phyloP scores from a whole-genome alignment of 2,797 vertebrate genomes.

The Pangasius macronema region DNA sequence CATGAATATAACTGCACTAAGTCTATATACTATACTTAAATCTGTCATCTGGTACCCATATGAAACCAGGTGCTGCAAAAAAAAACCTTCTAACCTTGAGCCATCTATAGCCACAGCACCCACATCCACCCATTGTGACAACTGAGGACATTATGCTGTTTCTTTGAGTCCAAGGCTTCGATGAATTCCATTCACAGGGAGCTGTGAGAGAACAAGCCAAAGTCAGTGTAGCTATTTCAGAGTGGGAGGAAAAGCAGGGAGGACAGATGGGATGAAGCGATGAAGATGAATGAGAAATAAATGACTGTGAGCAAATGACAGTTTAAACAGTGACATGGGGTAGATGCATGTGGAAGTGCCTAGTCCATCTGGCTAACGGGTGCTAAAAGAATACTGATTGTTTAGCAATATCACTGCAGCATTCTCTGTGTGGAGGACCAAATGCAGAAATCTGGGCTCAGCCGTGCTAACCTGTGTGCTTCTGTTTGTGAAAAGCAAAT shows the following conservation, averaged over 20 bases:
- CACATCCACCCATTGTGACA: conserved; percentile 14
- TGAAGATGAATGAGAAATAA: conserved; percentile 39
- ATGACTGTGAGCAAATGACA: conserved; percentile 43
- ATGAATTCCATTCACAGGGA: conserved; percentile 21
- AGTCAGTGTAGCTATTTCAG: conserved; percentile 27
- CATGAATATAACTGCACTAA: conserved; percentile 1
- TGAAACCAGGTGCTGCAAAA: conserved; percentile 16
- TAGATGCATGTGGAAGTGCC: conserved; percentile 31
- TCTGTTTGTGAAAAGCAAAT: conserved; percentile 39
- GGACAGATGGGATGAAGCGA: conserved; percentile 42
- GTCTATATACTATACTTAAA: not conserved
- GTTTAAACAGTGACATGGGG: conserved; percentile 38
- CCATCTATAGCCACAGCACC: conserved; percentile 12
- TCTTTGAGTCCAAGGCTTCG: conserved; percentile 15
- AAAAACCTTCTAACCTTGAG: conserved; percentile 27
- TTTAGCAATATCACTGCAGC: not conserved
- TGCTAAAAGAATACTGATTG: conserved; percentile 42
- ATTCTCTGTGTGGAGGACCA: not conserved
- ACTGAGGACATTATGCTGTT: conserved; percentile 3
- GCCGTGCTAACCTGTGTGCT: conserved; percentile 24
- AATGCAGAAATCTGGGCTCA: not conserved
- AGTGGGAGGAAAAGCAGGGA: conserved; percentile 25
- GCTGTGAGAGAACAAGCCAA: conserved; percentile 26
- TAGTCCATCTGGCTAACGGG: conserved; percentile 41
- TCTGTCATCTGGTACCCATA: not conserved